Percentiles rank a stretch among this genome's conserved stretches.
Conservation (phyloP, 1,140 invertebrate genomes). For the Nylanderia fulva region DNA sequence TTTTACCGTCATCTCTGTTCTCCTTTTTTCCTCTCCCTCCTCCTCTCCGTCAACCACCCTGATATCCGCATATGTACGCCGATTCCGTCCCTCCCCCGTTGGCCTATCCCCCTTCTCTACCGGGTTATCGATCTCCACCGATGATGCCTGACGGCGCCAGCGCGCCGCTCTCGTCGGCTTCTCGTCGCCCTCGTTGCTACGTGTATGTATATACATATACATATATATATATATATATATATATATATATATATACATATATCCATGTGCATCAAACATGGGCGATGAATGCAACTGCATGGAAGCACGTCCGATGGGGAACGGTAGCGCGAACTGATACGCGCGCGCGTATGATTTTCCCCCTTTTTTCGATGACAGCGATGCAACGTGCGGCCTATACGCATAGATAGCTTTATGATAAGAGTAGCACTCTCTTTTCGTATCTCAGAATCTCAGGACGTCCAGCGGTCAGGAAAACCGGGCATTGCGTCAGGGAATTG, state of each 20-base stretch:
- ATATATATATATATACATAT: too few species aligned
- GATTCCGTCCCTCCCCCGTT: slow-evolving; percentile 27
- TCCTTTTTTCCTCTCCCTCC: slow-evolving; percentile 46
- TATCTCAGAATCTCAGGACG: too few species aligned
- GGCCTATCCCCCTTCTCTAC: too few species aligned
- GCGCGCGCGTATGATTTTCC: background rate
- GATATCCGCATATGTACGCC: slow-evolving; percentile 59
- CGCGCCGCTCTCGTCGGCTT: slow-evolving; percentile 53
- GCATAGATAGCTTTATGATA: background rate
- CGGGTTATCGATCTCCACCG: slow-evolving; percentile 71
- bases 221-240: too few species aligned
- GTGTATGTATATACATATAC: background rate
- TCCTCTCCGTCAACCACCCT: background rate
- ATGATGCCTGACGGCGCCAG: slow-evolving; percentile 73
- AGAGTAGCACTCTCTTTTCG: background rate
- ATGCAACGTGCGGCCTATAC: background rate
- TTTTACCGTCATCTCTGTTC: slow-evolving; percentile 62
- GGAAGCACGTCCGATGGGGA: slow-evolving; percentile 34
- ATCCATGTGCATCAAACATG: slow-evolving; percentile 51
- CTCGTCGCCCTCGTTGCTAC: background rate
- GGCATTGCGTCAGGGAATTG: too few species aligned
- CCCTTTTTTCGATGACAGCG: background rate
- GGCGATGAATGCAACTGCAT: slow-evolving; percentile 53
- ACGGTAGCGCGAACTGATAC: slow-evolving; percentile 10
- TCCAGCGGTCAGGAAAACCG: too few species aligned